phyloP scores from a whole-genome alignment of 1,140 invertebrate genomes.

The Brachionus plicatilis region DNA sequence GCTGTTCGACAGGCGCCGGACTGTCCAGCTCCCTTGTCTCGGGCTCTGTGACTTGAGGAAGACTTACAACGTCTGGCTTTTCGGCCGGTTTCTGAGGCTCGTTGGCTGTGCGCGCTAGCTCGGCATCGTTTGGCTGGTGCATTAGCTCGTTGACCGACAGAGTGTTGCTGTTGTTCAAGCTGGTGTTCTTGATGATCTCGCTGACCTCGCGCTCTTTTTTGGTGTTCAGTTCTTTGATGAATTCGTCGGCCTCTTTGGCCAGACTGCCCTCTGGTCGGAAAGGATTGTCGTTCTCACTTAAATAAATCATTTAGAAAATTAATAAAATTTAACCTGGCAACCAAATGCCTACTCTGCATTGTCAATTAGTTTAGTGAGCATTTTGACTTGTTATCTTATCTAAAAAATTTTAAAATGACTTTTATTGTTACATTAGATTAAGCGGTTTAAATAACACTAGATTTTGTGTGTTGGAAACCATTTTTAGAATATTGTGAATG shows the following conservation, averaged over 20 bases:
- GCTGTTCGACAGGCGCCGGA: not conserved
- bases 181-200: not conserved
- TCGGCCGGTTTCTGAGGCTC: not conserved
- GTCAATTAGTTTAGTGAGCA: conserved; percentile 1
- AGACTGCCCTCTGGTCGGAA: conserved; percentile 23
- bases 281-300: conserved; percentile 23
- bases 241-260: conserved; percentile 19
- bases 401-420: not conserved
- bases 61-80: not conserved
- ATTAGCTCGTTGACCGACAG: not conserved
- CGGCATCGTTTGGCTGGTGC: not conserved
- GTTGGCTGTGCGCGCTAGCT: not conserved
- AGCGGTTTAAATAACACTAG: conserved; percentile 12
- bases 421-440: not conserved
- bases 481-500: not conserved
- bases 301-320: not conserved
- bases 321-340: no score
- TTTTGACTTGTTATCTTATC: conserved; percentile 16
- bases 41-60: not conserved
- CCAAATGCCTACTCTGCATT: not conserved
- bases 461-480: not conserved
- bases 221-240: conserved; percentile 8
- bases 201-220: not conserved
- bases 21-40: not conserved
- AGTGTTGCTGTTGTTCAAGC: not conserved